These are phyloP conservation scores for Oreohelix idahoensis DNA, from an alignment of 1,140 invertebrate species.

Conservation along the genomic window DNA sequence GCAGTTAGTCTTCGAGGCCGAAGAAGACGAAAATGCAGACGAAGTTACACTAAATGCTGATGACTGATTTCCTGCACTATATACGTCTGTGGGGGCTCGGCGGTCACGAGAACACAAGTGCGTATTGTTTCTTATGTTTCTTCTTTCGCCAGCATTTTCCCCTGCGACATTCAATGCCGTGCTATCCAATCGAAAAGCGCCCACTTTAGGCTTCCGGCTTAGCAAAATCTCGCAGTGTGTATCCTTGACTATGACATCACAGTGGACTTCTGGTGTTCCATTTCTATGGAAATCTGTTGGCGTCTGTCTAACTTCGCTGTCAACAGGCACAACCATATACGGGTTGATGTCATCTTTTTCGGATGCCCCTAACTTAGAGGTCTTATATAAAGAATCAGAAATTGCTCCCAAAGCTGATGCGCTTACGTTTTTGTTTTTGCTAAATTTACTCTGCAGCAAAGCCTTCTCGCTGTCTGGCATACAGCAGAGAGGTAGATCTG, in stretches of 20 bases:
- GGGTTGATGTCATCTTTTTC: conserved; percentile 15
- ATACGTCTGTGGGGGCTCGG: conserved; percentile 7
- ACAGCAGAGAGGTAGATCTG: conserved; percentile 41
- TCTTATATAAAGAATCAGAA: neutral
- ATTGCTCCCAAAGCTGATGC: neutral
- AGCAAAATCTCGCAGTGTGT: conserved; percentile 39
- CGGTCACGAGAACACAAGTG: conserved; percentile 27
- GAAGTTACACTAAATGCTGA: neutral
- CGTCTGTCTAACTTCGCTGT: conserved; percentile 31
- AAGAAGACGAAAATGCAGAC: conserved; percentile 21
- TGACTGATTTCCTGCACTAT: conserved; percentile 15
- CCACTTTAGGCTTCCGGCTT: conserved; percentile 26
- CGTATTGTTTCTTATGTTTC: conserved; percentile 10
- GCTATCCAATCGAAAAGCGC: neutral
- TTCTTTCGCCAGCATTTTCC: neutral
- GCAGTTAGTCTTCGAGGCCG: neutral
- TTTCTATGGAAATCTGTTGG: conserved; percentile 34
- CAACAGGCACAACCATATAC: conserved; percentile 34
- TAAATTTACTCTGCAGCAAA: conserved; percentile 4
- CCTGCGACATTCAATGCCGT: neutral
- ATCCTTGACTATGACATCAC: conserved; percentile 41
- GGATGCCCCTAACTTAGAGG: neutral
- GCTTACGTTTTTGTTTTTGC: neutral
- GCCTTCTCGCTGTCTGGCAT: neutral
- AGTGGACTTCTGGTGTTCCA: conserved; percentile 39